Evolutionary conservation across 2,113 vertebrate species (phyloP), one percentile per base, ranked within the genome.

Genomic region (Oryzias curvinotus): DNA sequence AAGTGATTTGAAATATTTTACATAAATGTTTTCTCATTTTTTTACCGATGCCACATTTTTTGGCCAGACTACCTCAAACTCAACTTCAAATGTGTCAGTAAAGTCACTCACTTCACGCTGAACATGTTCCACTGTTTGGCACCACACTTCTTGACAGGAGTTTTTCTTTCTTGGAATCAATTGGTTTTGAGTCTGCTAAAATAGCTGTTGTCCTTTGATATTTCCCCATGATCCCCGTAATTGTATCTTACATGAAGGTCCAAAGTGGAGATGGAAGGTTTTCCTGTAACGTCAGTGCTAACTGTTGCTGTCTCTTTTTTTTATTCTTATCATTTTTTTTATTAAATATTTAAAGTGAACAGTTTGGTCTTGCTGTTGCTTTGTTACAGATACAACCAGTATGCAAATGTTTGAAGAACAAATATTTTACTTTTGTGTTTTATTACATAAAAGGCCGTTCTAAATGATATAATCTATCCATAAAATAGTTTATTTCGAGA

Each of bases 31-130:
- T 36, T 8, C 2, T 36, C 7, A 0, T 36, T 36, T 36, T 12
- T 10, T 12, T 12, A 36, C 8, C 8, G 8, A 10, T 36, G 2
- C 36, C 36, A 36, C 78, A 59, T 72, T 8, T 71, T 54, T 26
- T 53, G n/a, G 52, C 46, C 42, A 57, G 44, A 72, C 87, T 90
- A 88, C 87, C 88, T 90, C 87, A 71, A 7, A 41, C 69, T 63
- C 73, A 52, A 48, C 7, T 45, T 36, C 43, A 43, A 25, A 21
- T 25, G 19, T 10, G 25, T 36, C 36, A 7, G 42, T 62, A n/a
- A 15, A 36, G 43, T 30, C 1, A 7, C 50, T 49, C 55, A 28
- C 36, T 12, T 61, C 4, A 36, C 41, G 15, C 41, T 23, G 28
- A 43, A 21, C 7, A 8, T 43, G 12, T 55, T 62, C 46, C 14